These are phyloP conservation scores for Leptoclinus maculatus DNA, from an alignment of 2,797 vertebrate genomes.

Conservation along the genomic window DNA sequence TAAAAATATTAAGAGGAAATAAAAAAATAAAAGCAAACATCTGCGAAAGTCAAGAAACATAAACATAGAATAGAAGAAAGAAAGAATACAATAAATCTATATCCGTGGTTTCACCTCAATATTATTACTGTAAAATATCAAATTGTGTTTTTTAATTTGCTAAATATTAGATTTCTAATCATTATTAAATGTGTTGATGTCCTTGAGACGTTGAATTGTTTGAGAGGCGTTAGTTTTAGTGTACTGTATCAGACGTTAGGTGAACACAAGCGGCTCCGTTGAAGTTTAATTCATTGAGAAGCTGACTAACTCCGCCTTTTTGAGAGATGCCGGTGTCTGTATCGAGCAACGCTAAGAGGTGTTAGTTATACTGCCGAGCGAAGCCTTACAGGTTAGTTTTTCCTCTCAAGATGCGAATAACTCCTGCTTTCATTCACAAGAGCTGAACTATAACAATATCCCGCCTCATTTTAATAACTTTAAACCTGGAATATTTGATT, in stretches of 20 bases:
- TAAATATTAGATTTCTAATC: not conserved
- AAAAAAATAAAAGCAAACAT: not conserved
- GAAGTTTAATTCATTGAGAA: not conserved
- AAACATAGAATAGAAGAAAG: not conserved
- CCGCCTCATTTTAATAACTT: accelerated
- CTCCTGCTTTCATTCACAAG: not conserved
- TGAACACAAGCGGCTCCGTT: no score
- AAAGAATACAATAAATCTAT: not conserved
- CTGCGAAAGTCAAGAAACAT: not conserved
- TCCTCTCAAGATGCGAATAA: accelerated
- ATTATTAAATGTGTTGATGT: not conserved
- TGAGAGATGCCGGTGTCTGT: not conserved
- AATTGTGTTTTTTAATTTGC: not conserved
- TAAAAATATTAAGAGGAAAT: not conserved
- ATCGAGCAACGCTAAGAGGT: accelerated
- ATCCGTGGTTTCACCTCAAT: not conserved
- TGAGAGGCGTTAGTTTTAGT: not conserved
- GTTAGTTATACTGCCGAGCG: not conserved
- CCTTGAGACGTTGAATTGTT: not conserved
- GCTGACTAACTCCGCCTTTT: not conserved
- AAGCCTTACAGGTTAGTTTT: constrained; percentile 10
- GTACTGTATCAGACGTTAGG: not conserved
- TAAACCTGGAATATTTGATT: no score
- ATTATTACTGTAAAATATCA: not conserved
- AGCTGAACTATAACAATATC: accelerated